Evolutionary conservation across 2,797 vertebrate genomes (phyloP).

Genomic region (Hippopotamyrus pictus): DNA sequence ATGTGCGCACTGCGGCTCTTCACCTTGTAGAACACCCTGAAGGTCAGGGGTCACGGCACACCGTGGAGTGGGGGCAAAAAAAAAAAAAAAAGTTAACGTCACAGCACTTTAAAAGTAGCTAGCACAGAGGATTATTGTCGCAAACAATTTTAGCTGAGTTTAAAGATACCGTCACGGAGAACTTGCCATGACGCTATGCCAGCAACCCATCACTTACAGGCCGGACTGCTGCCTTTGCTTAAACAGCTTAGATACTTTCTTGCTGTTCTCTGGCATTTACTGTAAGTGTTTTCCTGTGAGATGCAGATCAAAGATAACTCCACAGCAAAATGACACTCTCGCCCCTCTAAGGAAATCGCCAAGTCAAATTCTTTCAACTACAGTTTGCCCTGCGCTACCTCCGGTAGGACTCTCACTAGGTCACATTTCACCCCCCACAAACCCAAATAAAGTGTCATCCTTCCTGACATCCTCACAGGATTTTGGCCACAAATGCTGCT

Average conservation of each 20-base stretch:
- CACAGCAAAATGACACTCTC: not conserved
- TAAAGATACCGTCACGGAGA: not conserved
- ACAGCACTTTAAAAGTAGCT: not conserved
- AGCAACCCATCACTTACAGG: not conserved
- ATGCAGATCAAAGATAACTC: not conserved
- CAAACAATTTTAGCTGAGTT: not conserved
- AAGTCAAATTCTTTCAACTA: not conserved
- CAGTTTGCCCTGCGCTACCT: not conserved
- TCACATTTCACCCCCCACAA: not conserved
- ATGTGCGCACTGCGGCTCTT: slow-evolving; percentile 98
- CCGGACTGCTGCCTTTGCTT: not conserved
- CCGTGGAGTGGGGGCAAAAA: not conserved
- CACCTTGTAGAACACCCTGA: slow-evolving; percentile 91
- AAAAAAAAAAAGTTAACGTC: not conserved
- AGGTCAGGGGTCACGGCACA: not conserved
- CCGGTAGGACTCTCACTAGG: not conserved
- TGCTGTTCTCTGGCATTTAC: not conserved
- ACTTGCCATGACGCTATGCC: not conserved
- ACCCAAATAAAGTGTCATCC: not conserved
- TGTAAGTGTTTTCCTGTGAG: not conserved
- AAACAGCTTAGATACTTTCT: not conserved
- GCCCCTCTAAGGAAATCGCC: not conserved
- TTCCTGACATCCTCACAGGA: not conserved
- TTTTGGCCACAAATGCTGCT: not conserved
- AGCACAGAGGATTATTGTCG: not conserved